phyloP scores from a whole-genome alignment of 2,113 vertebrate species.

The Bubo bubo region DNA sequence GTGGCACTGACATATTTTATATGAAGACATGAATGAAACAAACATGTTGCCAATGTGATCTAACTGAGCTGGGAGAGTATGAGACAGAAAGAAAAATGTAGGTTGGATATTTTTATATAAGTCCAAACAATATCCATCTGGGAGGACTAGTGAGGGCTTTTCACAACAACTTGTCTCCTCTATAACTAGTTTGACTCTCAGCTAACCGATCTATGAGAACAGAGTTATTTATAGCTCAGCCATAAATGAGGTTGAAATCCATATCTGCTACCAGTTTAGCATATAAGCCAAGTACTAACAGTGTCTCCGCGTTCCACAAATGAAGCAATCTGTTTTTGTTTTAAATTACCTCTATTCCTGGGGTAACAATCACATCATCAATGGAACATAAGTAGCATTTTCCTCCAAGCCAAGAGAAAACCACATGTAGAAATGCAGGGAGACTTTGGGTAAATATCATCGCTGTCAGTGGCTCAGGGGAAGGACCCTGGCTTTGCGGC shows the following conservation, averaged over 20 bases:
- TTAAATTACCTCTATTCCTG: neutral
- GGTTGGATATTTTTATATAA: neutral
- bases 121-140: neutral
- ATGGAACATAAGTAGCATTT: accelerated
- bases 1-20: neutral
- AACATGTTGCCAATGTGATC: neutral
- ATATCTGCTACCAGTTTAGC: neutral
- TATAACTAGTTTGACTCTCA: neutral
- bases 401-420: neutral
- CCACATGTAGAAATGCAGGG: neutral
- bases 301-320: accelerated
- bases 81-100: neutral
- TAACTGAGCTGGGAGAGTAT: neutral
- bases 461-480: accelerated
- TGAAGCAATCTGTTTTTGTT: neutral
- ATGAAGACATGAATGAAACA: neutral
- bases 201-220: neutral
- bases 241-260: neutral
- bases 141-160: neutral
- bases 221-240: neutral
- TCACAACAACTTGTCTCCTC: neutral
- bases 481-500: neutral
- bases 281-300: neutral
- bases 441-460: neutral
- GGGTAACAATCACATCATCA: neutral